These are phyloP conservation scores for Aegypius monachus DNA, from an alignment of 2,113 vertebrate species.

Conservation along the genomic window DNA sequence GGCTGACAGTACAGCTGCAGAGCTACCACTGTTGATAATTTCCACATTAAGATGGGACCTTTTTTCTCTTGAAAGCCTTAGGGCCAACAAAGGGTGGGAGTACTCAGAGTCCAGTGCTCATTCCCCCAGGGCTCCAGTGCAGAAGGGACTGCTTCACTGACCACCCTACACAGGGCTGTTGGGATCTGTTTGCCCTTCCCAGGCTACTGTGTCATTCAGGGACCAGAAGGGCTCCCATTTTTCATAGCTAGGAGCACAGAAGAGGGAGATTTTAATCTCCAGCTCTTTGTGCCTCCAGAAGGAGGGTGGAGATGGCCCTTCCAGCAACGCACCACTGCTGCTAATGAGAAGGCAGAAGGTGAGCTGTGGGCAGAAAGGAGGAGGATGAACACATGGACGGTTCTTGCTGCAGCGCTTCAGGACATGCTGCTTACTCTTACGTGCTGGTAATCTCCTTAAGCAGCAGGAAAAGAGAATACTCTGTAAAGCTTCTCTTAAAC, in stretches of 20 bases:
- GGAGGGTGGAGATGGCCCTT: background rate
- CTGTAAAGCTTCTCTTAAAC: background rate
- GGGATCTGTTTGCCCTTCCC: background rate
- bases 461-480: background rate
- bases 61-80: background rate
- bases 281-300: background rate
- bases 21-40: background rate
- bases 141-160: background rate
- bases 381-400: background rate
- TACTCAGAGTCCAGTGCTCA: background rate
- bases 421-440: background rate
- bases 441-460: background rate
- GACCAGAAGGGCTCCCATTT: background rate
- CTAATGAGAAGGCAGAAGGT: background rate
- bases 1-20: background rate
- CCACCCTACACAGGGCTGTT: background rate
- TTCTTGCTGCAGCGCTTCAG: background rate
- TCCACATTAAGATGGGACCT: background rate
- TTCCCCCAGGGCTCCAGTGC: background rate
- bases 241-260: background rate
- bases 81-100: background rate
- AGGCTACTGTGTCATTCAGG: background rate
- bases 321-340: background rate
- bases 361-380: background rate
- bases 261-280: background rate